A percentile compares a stretch with the other conserved stretches of the same genome.
Evolutionary conservation across 1,140 invertebrate species (phyloP).

Genomic region (Apis florea): DNA sequence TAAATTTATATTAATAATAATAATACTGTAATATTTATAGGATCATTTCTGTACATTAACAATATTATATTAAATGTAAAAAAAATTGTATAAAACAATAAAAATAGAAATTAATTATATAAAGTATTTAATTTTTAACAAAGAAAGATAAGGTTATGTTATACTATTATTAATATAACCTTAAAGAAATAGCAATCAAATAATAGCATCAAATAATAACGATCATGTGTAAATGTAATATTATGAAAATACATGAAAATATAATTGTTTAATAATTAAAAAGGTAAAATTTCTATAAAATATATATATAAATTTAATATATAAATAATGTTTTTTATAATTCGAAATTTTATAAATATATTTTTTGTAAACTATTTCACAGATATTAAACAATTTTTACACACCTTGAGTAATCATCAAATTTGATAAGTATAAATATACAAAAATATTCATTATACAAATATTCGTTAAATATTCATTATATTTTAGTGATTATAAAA

Average conservation of each 20-base stretch:
- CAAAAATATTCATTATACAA: not conserved
- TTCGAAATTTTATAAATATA: not conserved
- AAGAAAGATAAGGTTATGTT: not conserved
- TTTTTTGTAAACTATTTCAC: slow-evolving; percentile 1
- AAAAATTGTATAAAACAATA: not conserved
- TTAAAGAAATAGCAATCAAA: not conserved
- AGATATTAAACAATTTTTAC: slow-evolving; percentile 71
- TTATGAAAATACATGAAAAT: not conserved
- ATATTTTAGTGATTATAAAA: not conserved
- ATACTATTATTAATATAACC: slow-evolving; percentile 2
- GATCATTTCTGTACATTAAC: not conserved
- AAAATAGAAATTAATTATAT: not conserved
- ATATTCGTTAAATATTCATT: not conserved
- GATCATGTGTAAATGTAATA: not conserved
- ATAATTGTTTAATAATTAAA: not conserved
- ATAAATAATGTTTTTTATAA: not conserved
- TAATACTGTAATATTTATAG: not conserved
- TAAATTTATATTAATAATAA: not conserved
- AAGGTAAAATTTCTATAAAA: not conserved
- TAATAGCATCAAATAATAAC: too few relatives aligned
- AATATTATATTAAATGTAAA: not conserved
- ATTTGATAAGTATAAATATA: slow-evolving; percentile 50
- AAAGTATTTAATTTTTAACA: not conserved
- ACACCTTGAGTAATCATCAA: slow-evolving; percentile 59
- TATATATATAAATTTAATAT: not conserved